phyloP scores from a whole-genome alignment of 1,140 invertebrate genomes.

The Drosophila rufa region DNA sequence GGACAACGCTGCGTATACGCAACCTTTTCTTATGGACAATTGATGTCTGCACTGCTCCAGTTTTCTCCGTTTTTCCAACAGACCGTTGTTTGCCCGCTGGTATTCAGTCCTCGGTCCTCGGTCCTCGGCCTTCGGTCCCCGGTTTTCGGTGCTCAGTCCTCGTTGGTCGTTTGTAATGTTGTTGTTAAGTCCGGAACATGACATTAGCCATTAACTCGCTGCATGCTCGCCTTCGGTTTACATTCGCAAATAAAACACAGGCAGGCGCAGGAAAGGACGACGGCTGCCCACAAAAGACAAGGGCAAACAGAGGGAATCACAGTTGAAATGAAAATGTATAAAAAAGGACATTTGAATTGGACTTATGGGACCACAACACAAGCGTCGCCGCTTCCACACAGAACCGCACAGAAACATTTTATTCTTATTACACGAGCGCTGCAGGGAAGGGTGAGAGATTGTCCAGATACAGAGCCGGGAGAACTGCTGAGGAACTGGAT shows the following conservation, averaged over 20 bases:
- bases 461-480: conserved; percentile 37
- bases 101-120: conserved; percentile 24
- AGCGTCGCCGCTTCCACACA: conserved; percentile 37
- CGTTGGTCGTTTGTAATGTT: conserved; percentile 74
- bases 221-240: conserved; percentile 80
- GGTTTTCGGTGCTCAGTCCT: conserved; percentile 29
- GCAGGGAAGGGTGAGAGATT: conserved; percentile 29
- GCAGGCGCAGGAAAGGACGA: conserved; percentile 42
- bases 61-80: conserved; percentile 42
- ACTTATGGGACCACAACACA: conserved; percentile 82
- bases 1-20: conserved; percentile 75
- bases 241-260: conserved; percentile 83
- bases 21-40: conserved; percentile 84
- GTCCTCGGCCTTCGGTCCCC: conserved; percentile 5
- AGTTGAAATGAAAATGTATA: conserved; percentile 84
- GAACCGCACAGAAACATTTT: conserved; percentile 69
- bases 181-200: conserved; percentile 84
- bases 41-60: conserved; percentile 73
- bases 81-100: conserved; percentile 64
- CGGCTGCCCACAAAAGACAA: conserved; percentile 26
- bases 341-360: conserved; percentile 84
- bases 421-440: conserved; percentile 72
- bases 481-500: neutral
- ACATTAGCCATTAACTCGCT: conserved; percentile 84
- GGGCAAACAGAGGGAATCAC: conserved; percentile 71